phyloP scores from a whole-genome alignment of 2,113 vertebrate genomes.

The Elanoides forficatus region DNA sequence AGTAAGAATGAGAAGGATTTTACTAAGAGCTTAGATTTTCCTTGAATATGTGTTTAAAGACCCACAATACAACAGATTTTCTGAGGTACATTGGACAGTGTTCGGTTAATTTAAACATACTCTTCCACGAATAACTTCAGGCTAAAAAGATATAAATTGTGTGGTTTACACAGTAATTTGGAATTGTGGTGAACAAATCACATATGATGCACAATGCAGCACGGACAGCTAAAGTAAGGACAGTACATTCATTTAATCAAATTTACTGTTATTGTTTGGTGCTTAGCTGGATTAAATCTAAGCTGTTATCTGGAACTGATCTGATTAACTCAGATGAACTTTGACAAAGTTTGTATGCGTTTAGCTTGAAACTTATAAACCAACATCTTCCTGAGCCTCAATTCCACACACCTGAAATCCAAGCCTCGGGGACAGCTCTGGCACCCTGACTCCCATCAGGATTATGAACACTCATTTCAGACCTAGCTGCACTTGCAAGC shows the following conservation, averaged over 20 bases:
- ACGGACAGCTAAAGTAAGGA: neutral
- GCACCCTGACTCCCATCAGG: neutral
- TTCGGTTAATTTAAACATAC: neutral
- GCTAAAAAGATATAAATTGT: neutral
- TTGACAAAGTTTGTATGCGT: neutral
- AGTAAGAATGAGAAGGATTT: neutral
- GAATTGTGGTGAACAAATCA: neutral
- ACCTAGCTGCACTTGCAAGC: accelerated
- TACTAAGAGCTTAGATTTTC: neutral
- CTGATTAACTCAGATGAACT: neutral
- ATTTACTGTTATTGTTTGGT: neutral
- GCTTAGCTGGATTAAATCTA: conserved; percentile 25
- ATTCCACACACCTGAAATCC: neutral
- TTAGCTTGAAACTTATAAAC: neutral
- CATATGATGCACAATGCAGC: neutral
- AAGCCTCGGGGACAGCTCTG: neutral
- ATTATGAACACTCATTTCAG: accelerated
- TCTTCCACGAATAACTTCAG: neutral
- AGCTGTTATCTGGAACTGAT: conserved; percentile 10
- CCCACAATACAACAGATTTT: neutral
- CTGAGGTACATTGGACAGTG: neutral
- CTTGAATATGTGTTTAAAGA: neutral
- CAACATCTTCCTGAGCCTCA: neutral
- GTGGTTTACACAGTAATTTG: neutral
- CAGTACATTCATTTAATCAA: neutral